phyloP scores from a whole-genome alignment of 2,888 invertebrate genomes.

The Drosophila paramelanica region DNA sequence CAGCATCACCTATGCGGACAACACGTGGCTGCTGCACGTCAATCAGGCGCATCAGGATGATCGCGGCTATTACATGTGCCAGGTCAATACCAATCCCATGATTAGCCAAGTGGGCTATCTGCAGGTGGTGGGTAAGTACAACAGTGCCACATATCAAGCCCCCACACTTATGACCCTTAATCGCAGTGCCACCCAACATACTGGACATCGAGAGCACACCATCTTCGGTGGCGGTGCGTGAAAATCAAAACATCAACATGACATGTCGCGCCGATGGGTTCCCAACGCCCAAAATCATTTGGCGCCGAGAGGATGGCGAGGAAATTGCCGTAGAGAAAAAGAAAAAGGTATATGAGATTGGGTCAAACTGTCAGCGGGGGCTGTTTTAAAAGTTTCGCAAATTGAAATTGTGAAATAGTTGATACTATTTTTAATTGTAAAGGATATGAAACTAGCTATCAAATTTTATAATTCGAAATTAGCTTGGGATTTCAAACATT shows the following conservation, averaged over 20 bases:
- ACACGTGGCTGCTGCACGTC: constrained; percentile 96
- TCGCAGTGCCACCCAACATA: constrained; percentile 95
- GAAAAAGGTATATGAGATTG: constrained; percentile 90
- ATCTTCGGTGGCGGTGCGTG: constrained; percentile 95
- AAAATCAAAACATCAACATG: constrained; percentile 97
- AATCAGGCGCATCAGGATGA: constrained; percentile 96
- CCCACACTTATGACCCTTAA: background rate
- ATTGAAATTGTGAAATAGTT: background rate
- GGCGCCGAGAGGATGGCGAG: constrained; percentile 96
- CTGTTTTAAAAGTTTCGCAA: constrained; percentile 16
- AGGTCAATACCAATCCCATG: constrained; percentile 95
- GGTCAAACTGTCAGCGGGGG: background rate
- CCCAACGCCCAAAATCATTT: constrained; percentile 96
- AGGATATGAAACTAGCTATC: background rate
- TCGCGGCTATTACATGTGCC: constrained; percentile 89
- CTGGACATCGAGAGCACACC: constrained; percentile 95
- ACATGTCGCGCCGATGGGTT: constrained; percentile 96
- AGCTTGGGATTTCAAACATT: no score
- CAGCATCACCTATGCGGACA: constrained; percentile 95
- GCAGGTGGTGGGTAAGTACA: constrained; percentile 94
- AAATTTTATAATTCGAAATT: no score
- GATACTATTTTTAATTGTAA: background rate
- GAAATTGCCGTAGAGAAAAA: constrained; percentile 93
- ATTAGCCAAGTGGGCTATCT: constrained; percentile 97
- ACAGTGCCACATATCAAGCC: no score